These are phyloP conservation scores for Festucalex cinctus DNA, from an alignment of 2,113 vertebrate genomes.

Conservation along the genomic window DNA sequence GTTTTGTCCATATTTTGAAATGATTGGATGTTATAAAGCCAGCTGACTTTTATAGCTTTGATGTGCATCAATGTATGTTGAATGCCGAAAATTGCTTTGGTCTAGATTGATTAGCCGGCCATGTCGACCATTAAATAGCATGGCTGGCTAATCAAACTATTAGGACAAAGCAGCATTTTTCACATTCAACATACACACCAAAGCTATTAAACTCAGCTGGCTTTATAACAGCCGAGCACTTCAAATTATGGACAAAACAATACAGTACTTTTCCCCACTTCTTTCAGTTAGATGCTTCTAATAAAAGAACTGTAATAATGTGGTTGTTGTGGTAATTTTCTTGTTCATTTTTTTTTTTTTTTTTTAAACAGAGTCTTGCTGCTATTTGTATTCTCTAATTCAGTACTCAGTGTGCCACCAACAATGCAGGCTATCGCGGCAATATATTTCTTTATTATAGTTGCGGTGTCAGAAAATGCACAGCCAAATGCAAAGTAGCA, in stretches of 20 bases:
- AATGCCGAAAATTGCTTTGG: too few species aligned
- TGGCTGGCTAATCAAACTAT: conserved; percentile 42
- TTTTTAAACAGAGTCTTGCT: neutral
- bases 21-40: too few species aligned
- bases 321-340: neutral
- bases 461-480: neutral
- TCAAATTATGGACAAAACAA: neutral
- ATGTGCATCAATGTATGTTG: too few species aligned
- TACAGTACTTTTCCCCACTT: neutral
- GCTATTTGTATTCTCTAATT: neutral
- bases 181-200: conserved; percentile 15
- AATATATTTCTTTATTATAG: neutral
- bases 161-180: conserved; percentile 28
- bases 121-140: conserved; percentile 52
- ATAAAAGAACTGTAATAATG: neutral
- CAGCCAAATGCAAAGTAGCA: neutral
- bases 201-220: neutral
- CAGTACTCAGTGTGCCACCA: neutral
- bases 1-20: too few species aligned
- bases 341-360: neutral
- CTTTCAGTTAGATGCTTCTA: neutral
- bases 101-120: too few species aligned
- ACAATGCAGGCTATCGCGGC: neutral
- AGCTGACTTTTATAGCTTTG: too few species aligned
- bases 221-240: neutral